phyloP scores from a whole-genome alignment of 1,140 invertebrate genomes.

The Halictus rubicundus region DNA sequence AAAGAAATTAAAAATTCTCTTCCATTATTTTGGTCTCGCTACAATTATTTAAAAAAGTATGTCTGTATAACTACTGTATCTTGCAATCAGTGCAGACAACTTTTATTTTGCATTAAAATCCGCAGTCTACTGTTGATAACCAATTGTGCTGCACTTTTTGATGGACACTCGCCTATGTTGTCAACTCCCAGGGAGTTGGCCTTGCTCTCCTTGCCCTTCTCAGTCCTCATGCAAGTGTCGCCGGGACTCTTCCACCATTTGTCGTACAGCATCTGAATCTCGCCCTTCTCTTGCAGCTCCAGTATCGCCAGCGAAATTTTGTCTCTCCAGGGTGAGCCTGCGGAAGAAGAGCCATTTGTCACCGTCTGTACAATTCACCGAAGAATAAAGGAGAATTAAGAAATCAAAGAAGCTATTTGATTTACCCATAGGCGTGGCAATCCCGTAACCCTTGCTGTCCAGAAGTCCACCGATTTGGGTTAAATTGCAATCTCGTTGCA shows the following conservation, averaged over 20 bases:
- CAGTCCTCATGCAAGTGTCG: slow-evolving; percentile 84
- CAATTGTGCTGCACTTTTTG: too few relatives aligned
- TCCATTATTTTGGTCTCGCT: too few relatives aligned
- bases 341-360: background rate
- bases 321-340: slow-evolving; percentile 88
- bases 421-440: slow-evolving; percentile 82
- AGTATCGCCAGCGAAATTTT: slow-evolving; percentile 88
- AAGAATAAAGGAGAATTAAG: background rate
- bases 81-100: too few relatives aligned
- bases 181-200: slow-evolving; percentile 92
- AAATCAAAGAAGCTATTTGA: background rate
- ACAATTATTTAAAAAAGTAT: too few relatives aligned
- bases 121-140: too few relatives aligned
- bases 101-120: too few relatives aligned
- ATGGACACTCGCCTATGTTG: slow-evolving; percentile 86
- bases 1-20: too few relatives aligned
- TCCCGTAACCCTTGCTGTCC: slow-evolving; percentile 90
- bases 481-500: slow-evolving; percentile 94
- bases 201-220: slow-evolving; percentile 87
- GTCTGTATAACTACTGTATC: too few relatives aligned
- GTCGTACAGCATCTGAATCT: slow-evolving; percentile 86
- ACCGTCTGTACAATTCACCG: background rate
- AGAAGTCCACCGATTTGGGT: slow-evolving; percentile 95
- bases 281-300: slow-evolving; percentile 88
- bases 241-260: slow-evolving; percentile 89